Percentiles rank a stretch among this genome's conserved stretches.
Evolutionary conservation across 2,113 vertebrate genomes (phyloP).

Genomic region (Petaurus breviceps): DNA sequence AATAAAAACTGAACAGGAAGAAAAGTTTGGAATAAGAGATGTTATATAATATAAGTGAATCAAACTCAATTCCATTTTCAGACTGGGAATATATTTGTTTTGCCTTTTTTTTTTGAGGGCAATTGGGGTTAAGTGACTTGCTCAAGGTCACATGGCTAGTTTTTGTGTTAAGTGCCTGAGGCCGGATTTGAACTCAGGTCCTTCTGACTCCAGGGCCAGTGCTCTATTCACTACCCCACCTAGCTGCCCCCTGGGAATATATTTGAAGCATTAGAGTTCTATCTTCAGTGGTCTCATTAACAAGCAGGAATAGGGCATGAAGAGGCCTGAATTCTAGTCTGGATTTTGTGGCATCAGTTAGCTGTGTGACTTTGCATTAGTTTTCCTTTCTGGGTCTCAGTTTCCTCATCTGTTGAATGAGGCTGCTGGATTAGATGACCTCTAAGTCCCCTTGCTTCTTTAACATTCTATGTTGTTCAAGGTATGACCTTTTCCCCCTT

Average conservation of each 20-base stretch:
- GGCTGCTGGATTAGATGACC: neutral
- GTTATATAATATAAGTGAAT: neutral
- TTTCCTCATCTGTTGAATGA: constrained; percentile 4
- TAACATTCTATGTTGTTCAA: neutral
- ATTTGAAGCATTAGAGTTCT: neutral
- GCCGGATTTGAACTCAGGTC: too few species aligned
- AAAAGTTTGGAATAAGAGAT: neutral
- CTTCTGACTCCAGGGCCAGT: too few species aligned
- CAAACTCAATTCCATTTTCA: neutral
- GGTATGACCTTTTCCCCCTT: neutral
- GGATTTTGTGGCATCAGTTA: neutral
- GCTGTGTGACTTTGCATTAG: neutral
- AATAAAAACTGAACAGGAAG: neutral
- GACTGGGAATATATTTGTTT: neutral
- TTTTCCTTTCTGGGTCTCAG: constrained; percentile 23
- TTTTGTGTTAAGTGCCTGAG: too few species aligned
- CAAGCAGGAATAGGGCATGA: neutral
- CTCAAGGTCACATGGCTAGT: too few species aligned
- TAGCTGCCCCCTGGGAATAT: neutral
- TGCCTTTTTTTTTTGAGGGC: too few species aligned
- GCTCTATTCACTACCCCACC: too few species aligned
- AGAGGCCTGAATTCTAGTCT: constrained; percentile 11
- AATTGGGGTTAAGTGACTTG: too few species aligned
- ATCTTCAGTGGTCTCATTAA: neutral
- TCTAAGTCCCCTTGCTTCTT: neutral